A percentile compares a stretch with the other conserved stretches of the same genome.
These are phyloP conservation scores for Trichomalopsis sarcophagae DNA, from an alignment of 1,140 invertebrate species.

Conservation along the genomic window DNA sequence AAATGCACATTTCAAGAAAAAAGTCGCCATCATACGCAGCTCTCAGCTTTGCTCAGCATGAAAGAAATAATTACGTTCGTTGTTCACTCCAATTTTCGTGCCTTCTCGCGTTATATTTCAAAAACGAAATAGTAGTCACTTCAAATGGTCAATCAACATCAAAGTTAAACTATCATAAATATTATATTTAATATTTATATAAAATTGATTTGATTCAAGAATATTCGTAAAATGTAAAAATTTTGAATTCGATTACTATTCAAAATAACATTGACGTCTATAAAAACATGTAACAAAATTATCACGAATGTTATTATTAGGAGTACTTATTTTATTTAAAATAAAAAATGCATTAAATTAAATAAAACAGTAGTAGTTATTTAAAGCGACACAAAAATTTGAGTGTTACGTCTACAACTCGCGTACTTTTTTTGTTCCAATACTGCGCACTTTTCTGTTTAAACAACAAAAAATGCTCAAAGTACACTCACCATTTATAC, in stretches of 20 bases:
- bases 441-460: constrained; percentile 29
- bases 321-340: constrained; percentile 24
- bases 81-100: constrained; percentile 41
- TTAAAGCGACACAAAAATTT: constrained; percentile 45
- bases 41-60: constrained; percentile 35
- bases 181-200: constrained; percentile 27
- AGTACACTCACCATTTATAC: constrained; percentile 63
- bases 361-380: constrained; percentile 23
- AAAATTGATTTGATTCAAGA: neutral
- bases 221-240: constrained; percentile 2
- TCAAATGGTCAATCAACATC: neutral
- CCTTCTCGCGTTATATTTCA: constrained; percentile 11
- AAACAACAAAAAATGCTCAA: constrained; percentile 55
- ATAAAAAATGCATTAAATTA: constrained; percentile 37
- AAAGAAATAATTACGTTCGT: constrained; percentile 25
- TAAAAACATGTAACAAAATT: constrained; percentile 5
- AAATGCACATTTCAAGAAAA: constrained; percentile 50
- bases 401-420: neutral
- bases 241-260: neutral
- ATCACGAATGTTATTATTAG: constrained; percentile 5
- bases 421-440: constrained; percentile 10
- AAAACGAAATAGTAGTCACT: constrained; percentile 36
- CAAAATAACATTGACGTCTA: neutral
- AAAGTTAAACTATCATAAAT: neutral
- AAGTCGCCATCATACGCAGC: constrained; percentile 15